These are phyloP conservation scores for Paragorgia papillata DNA, from an alignment of 92 coral and sea anemone species.

Conservation along the genomic window DNA sequence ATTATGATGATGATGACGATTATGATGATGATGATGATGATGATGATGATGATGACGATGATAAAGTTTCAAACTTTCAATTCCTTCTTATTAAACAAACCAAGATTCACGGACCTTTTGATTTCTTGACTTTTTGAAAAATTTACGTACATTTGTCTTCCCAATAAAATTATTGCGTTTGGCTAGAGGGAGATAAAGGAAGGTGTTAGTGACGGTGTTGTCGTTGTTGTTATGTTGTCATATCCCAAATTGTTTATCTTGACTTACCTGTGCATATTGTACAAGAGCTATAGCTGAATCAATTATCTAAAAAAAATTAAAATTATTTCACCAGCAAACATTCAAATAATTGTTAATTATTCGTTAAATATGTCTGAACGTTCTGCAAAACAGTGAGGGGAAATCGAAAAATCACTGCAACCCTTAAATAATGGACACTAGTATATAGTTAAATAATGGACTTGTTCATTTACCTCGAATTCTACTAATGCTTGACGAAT, in stretches of 20 bases:
- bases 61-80: too few relatives aligned
- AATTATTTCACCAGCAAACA: background rate
- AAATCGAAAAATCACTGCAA: too few relatives aligned
- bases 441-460: too few relatives aligned
- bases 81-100: too few relatives aligned
- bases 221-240: too few relatives aligned
- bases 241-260: too few relatives aligned
- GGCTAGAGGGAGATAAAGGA: slow-evolving; percentile 55
- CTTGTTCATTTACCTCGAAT: slow-evolving; percentile 76
- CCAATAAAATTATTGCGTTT: slow-evolving; percentile 89
- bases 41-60: too few relatives aligned
- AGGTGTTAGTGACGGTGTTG: too few relatives aligned
- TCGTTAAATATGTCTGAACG: background rate
- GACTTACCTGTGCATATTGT: slow-evolving; percentile 92
- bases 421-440: too few relatives aligned
- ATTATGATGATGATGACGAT: too few relatives aligned
- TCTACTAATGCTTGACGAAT: slow-evolving; percentile 99
- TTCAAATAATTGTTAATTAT: background rate
- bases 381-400: background rate
- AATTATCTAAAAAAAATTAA: slow-evolving; percentile 62
- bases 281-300: slow-evolving; percentile 97
- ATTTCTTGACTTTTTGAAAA: slow-evolving; percentile 99
- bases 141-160: slow-evolving; percentile 99
- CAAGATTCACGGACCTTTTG: slow-evolving; percentile 77
- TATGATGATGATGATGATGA: too few relatives aligned